phyloP scores from a whole-genome alignment of 2,888 invertebrate genomes.

The Clanis bilineata region DNA sequence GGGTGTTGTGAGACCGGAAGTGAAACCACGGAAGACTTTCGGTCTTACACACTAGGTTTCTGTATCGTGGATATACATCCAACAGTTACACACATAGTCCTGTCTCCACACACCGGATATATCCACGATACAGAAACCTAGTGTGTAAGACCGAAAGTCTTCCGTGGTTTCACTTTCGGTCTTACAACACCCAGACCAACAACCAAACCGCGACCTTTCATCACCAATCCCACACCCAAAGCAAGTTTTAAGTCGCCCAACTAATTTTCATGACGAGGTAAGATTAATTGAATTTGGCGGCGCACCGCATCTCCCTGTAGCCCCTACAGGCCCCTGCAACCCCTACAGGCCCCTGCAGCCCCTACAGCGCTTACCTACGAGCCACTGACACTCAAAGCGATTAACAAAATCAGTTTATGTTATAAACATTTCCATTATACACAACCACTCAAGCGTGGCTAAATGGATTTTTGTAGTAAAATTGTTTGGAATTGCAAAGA shows the following conservation, averaged over 20 bases:
- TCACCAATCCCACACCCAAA: conserved; percentile 19
- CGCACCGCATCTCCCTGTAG: conserved; percentile 38
- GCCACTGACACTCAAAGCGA: conserved; percentile 14
- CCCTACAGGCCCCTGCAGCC: background rate
- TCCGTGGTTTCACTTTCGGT: no score
- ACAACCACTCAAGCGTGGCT: background rate
- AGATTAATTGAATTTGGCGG: conserved; percentile 62
- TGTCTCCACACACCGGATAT: no score
- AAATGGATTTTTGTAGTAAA: background rate
- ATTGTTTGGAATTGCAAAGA: background rate
- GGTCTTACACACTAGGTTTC: no score
- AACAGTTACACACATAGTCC: no score
- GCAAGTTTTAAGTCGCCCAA: conserved; percentile 50
- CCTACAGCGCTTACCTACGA: no score
- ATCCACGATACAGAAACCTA: no score
- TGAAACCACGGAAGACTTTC: no score
- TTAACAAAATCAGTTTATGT: conserved; percentile 20
- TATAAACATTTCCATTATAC: conserved; percentile 20
- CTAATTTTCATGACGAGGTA: conserved; percentile 63
- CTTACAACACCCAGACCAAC: no score
- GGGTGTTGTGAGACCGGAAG: no score
- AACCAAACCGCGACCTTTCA: conserved; percentile 20
- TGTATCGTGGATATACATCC: no score
- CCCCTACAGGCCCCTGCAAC: background rate
- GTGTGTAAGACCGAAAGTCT: no score